These are phyloP conservation scores for Chydorus sphaericus DNA, from an alignment of 2,888 invertebrate species.

Conservation along the genomic window DNA sequence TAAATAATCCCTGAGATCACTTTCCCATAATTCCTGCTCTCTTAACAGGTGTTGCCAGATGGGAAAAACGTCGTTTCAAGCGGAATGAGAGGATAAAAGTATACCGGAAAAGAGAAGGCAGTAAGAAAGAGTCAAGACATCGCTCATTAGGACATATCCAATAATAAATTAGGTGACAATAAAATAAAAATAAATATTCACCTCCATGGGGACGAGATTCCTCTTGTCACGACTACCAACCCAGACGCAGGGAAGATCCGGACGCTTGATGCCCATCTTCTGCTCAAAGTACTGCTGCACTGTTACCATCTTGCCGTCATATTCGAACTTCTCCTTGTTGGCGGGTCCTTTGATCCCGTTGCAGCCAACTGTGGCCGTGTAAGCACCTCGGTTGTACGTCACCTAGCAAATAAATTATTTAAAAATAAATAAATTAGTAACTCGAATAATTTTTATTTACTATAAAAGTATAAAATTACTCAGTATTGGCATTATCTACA, in stretches of 20 bases:
- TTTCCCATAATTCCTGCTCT: no score
- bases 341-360: constrained; percentile 32
- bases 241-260: constrained; percentile 67
- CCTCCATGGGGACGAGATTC: constrained; percentile 69
- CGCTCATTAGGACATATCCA: no score
- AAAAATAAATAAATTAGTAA: neutral
- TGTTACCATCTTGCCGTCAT: constrained; percentile 26
- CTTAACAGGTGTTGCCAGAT: no score
- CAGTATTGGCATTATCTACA: no score
- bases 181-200: constrained; percentile 23
- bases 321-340: constrained; percentile 19
- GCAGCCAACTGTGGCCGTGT: constrained; percentile 33
- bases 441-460: no score
- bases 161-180: neutral
- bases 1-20: no score
- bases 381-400: constrained; percentile 16
- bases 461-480: no score
- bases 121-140: no score
- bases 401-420: no score
- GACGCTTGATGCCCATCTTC: constrained; percentile 37
- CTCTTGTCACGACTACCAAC: constrained; percentile 50
- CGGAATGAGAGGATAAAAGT: no score
- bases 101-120: no score
- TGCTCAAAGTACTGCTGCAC: constrained; percentile 34
- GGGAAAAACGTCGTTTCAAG: no score